Percentiles rank a stretch among this genome's conserved stretches.
Conservation (phyloP, 2,113 vertebrate genomes). For the Phylloscopus trochiloides region DNA sequence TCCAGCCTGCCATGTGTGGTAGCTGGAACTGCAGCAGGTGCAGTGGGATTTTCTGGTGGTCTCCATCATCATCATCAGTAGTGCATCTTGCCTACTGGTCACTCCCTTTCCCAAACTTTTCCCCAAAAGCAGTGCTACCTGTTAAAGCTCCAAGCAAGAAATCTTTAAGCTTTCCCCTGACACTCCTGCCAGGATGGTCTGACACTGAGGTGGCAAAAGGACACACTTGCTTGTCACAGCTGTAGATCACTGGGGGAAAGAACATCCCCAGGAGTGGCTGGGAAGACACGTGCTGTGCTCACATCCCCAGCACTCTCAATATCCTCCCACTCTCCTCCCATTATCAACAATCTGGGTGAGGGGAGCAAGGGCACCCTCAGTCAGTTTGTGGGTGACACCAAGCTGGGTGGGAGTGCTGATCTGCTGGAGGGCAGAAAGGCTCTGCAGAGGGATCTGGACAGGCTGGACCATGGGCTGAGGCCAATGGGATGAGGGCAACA, state of each 20-base stretch:
- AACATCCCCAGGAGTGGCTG: accelerated
- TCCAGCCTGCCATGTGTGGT: accelerated
- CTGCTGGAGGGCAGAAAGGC: not conserved
- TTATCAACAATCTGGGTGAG: not conserved
- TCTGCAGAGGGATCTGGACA: not conserved
- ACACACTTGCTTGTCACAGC: not conserved
- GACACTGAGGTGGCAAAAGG: not conserved
- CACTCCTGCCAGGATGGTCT: not conserved
- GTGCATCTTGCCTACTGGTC: not conserved
- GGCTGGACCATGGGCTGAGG: not conserved
- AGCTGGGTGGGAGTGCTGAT: not conserved
- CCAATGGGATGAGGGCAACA: not conserved
- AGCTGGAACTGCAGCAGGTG: not conserved
- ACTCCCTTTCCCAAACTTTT: not conserved
- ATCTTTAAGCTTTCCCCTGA: not conserved
- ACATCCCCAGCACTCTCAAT: not conserved
- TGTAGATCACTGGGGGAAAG: not conserved
- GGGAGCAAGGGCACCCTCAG: not conserved
- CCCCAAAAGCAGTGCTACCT: accelerated
- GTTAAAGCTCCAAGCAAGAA: not conserved
- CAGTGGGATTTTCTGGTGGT: not conserved
- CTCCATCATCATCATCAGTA: not conserved
- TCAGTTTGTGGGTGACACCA: not conserved
- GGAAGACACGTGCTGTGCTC: not conserved
- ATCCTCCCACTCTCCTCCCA: not conserved